phyloP scores from a whole-genome alignment of 2,797 vertebrate genomes.

The Cichlasoma orientale region DNA sequence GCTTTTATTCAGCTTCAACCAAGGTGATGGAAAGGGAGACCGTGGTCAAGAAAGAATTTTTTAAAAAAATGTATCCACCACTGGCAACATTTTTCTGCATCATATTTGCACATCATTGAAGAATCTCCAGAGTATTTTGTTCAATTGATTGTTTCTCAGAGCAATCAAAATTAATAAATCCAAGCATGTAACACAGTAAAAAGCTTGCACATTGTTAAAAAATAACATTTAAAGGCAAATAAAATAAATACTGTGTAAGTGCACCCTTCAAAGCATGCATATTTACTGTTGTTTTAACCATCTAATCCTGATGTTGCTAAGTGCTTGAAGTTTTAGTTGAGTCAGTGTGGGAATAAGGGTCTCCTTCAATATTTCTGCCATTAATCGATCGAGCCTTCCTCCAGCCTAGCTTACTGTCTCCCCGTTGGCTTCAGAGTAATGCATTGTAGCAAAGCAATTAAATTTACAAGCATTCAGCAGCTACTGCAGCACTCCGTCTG shows the following conservation, averaged over 20 bases:
- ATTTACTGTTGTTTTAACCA: not conserved
- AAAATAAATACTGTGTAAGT: not conserved
- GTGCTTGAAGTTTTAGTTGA: conserved; percentile 22
- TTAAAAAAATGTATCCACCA: too few relatives aligned
- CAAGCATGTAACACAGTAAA: not conserved
- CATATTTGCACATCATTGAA: too few relatives aligned
- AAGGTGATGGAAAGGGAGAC: too few relatives aligned
- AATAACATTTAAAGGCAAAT: not conserved
- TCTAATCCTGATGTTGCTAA: not conserved
- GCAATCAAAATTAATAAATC: not conserved
- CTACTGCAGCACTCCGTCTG: conserved; percentile 31
- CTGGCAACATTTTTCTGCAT: too few relatives aligned
- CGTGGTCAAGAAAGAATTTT: too few relatives aligned
- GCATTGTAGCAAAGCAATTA: conserved; percentile 57
- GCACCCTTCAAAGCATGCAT: not conserved
- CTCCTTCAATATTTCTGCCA: conserved; percentile 24
- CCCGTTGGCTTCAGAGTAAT: conserved; percentile 46
- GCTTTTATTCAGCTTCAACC: too few relatives aligned
- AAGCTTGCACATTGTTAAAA: not conserved
- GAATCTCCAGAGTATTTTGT: too few relatives aligned
- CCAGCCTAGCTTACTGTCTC: conserved; percentile 40
- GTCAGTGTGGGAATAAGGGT: conserved; percentile 39
- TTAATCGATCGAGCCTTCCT: conserved; percentile 55
- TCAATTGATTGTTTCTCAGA: not conserved
- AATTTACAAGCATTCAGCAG: conserved; percentile 64